Evolutionary conservation across 2,888 invertebrate genomes (phyloP).

Genomic region (Cheilosia impressa): DNA sequence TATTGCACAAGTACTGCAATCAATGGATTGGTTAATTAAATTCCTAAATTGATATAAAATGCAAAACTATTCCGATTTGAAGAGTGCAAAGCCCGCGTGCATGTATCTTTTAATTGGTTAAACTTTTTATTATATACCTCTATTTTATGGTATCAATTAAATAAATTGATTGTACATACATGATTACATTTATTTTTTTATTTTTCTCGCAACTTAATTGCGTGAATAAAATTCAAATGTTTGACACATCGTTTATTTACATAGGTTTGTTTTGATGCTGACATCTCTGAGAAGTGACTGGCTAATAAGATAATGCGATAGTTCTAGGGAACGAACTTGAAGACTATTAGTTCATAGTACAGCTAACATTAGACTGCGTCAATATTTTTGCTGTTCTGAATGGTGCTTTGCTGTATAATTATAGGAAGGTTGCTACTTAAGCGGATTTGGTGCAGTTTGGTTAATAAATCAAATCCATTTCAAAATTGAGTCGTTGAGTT

Average conservation of each 20-base stretch:
- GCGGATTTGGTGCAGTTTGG: no score
- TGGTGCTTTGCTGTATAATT: no score
- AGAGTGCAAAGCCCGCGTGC: neutral
- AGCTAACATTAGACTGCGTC: no score
- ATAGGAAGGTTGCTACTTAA: no score
- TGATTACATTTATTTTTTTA: neutral
- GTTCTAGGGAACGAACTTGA: no score
- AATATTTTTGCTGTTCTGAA: no score
- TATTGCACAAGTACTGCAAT: constrained; percentile 12
- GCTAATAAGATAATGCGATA: neutral
- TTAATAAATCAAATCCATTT: no score
- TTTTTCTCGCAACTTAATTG: constrained; percentile 32
- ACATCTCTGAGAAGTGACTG: neutral
- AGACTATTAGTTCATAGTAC: no score
- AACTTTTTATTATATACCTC: neutral
- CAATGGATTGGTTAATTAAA: constrained; percentile 52
- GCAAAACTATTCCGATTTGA: constrained; percentile 34
- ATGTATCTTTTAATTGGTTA: constrained; percentile 16
- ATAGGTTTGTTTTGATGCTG: neutral
- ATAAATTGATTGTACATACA: neutral
- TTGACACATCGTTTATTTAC: neutral
- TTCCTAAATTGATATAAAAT: constrained; percentile 54
- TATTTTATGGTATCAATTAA: constrained; percentile 13
- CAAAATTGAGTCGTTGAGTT: no score
- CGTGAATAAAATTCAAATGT: constrained; percentile 2